Percentiles rank a stretch among this genome's conserved stretches.
phyloP scores from a whole-genome alignment of 2,113 vertebrate genomes.

The Apodemus speciosus region DNA sequence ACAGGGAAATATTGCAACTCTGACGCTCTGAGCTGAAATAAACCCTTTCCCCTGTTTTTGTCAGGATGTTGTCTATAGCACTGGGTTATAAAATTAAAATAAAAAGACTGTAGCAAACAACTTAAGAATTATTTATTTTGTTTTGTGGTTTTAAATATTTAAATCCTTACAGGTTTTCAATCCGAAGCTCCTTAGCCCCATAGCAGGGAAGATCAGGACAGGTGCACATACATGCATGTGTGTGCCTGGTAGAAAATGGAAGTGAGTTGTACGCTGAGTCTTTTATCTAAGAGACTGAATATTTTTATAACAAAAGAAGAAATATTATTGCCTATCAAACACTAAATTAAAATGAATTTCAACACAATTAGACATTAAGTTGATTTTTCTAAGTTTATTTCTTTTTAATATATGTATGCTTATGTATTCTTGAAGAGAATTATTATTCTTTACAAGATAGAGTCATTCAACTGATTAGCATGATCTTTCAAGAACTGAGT shows the following conservation, averaged over 20 bases:
- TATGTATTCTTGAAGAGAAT: neutral
- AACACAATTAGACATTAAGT: neutral
- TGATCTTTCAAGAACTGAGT: neutral
- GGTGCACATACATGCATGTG: neutral
- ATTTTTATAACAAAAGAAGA: neutral
- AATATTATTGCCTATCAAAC: neutral
- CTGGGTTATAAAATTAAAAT: neutral
- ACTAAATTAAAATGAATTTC: neutral
- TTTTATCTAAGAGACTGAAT: neutral
- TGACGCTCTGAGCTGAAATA: neutral
- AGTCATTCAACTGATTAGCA: neutral
- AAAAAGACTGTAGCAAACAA: neutral
- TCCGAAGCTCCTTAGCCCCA: neutral
- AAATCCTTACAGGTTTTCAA: neutral
- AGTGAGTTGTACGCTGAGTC: neutral
- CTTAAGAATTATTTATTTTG: neutral
- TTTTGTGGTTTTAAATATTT: neutral
- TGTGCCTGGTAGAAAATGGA: neutral
- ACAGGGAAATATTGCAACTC: too few relatives aligned
- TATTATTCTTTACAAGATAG: neutral
- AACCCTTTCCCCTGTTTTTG: neutral
- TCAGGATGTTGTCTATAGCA: neutral
- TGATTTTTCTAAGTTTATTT: neutral
- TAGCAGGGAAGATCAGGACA: neutral
- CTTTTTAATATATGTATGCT: neutral